phyloP scores from a whole-genome alignment of 2,113 vertebrate genomes.

The Chiloscyllium plagiosum region DNA sequence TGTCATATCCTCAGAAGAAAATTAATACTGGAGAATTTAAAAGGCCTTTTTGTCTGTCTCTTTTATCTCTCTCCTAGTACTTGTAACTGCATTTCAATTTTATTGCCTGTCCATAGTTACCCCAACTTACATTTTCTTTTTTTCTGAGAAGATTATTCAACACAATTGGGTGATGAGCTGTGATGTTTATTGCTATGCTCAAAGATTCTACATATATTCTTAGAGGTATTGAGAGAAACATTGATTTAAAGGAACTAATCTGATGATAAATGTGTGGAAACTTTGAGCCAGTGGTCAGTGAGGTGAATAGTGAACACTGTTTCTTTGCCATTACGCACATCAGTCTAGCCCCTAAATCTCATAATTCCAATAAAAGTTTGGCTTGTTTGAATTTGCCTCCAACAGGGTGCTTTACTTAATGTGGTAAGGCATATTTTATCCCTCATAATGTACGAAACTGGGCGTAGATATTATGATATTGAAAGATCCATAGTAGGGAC shows the following conservation, averaged over 20 bases:
- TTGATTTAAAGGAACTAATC: background rate
- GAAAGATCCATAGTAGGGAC: no score
- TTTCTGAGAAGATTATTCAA: background rate
- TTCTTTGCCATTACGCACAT: background rate
- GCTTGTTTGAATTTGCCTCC: no score
- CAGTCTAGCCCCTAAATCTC: background rate
- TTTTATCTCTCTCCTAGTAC: background rate
- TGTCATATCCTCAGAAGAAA: no score
- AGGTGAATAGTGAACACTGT: background rate
- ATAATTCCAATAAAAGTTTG: background rate
- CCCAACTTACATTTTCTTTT: background rate
- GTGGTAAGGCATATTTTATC: no score
- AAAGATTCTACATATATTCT: background rate
- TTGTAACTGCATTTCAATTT: background rate
- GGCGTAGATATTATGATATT: no score
- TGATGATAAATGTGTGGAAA: background rate
- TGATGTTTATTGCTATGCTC: background rate
- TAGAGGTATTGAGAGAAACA: background rate
- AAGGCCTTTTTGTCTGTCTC: background rate
- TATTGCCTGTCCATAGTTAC: background rate
- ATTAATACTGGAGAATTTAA: background rate
- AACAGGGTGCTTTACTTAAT: no score
- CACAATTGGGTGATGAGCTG: background rate
- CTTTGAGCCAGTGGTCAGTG: background rate
- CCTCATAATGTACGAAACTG: no score